These are phyloP conservation scores for Eupithecia pulchellata DNA, from an alignment of 2,888 invertebrate species.

Conservation along the genomic window DNA sequence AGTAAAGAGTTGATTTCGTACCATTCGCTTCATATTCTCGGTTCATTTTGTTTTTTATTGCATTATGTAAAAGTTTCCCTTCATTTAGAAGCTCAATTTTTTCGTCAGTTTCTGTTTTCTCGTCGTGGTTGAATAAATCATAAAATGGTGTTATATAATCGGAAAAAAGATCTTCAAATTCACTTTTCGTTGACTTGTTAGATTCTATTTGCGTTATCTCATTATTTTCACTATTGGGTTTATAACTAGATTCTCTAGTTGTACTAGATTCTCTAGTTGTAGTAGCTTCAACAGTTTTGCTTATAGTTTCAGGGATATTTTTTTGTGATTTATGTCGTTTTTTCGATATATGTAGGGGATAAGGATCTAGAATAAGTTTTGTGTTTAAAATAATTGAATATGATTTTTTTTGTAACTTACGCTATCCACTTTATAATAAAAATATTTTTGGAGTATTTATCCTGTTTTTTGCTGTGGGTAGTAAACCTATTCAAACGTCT, in stretches of 20 bases:
- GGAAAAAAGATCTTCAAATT: not conserved
- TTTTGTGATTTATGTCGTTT: not conserved
- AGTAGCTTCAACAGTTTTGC: not conserved
- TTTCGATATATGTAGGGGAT: conserved; percentile 1
- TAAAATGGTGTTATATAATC: conserved; percentile 5
- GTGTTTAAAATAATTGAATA: not conserved
- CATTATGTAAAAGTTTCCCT: not conserved
- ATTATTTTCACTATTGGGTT: not conserved
- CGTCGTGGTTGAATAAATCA: conserved; percentile 4
- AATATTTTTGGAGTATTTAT: too few species aligned
- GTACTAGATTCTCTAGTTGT: too few species aligned
- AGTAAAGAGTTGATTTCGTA: not conserved
- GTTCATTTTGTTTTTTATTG: not conserved
- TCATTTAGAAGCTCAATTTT: not conserved
- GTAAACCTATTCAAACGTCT: not conserved
- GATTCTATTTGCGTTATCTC: not conserved
- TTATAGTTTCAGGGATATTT: not conserved
- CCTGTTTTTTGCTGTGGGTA: too few species aligned
- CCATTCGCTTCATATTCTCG: not conserved
- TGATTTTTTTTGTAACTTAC: too few species aligned
- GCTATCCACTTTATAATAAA: too few species aligned
- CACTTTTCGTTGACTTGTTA: not conserved
- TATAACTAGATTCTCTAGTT: not conserved
- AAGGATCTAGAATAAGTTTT: conserved; percentile 11
- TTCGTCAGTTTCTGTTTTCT: not conserved